Base-by-base conservation (phyloP, 1,140 invertebrate genomes). In the Aphaenogaster ashmeadi region DNA sequence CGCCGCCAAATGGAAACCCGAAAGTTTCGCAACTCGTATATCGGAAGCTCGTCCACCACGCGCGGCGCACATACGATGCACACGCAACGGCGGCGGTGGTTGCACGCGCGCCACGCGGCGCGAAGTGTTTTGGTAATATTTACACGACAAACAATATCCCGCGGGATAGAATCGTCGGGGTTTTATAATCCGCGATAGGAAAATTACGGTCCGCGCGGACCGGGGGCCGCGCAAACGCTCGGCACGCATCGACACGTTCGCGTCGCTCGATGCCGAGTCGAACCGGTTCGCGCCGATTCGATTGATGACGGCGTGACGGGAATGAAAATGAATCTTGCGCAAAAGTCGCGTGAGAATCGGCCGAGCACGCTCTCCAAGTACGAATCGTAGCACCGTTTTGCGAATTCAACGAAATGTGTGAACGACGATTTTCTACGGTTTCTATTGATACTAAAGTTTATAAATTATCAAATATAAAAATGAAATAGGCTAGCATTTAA, bases 111-210 rank as follows among this genome's bases (percentile, higher is more conserved):
- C 66, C 21, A 52, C 36, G 62, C 44, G 64, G 64, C 38, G 66
- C 41, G 38, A 84, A 84, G 80, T 84, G 69, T 84, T 84, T 84
- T 60, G 80, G 80, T 84, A 86, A 90, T 90, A 87, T 90, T 89
- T 90, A 88, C 69, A 89, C 86, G 88, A 89, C 88, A 88, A 88
- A 90, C 88, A 89, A 85, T 85, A 88, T 87, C 86, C 54, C 84
- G 66, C 56, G 66, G 69, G 47, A 84, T 84, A 84, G 80, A 84
- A 84, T 84, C 69, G 54, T 84, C 69, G 80, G 80, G 64, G 67
- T 84, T 84, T 84, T 84, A 84, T 84, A 84, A 84, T 84, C 80
- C 80, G 80, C 54, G 80, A 84, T 84, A 84, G 80, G 80, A 75
- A 74, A 67, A 84, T 84, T 84, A 84, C 80, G 67, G 67, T 33